Base-by-base conservation (phyloP, 2,797 vertebrate genomes). In the Cossypha heuglini region DNA sequence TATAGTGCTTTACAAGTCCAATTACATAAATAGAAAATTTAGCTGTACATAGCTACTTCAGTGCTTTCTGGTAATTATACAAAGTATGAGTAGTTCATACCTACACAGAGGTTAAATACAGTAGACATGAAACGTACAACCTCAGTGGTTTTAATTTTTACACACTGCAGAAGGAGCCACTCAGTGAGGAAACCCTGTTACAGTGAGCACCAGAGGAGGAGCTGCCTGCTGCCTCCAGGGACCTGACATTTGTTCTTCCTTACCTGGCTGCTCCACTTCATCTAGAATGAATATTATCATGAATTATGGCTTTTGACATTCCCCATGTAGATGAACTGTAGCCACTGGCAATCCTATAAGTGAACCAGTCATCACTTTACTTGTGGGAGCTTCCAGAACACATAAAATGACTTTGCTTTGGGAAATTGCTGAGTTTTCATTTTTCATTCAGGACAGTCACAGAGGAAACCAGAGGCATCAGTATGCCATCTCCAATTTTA, bases 231-330 rank as follows among this genome's bases (percentile, higher is more conserved):
- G 31, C 48, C 28, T 73, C 45, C 10, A 20, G 35, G 37, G 46
- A 14, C 37, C 59, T 71, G 64, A 61, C 20, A 26, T 92, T 90
- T 87, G 13, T 28, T 87, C 67, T 73, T 88, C 72, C 40, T 80
- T 77, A 49, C 24, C 62, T 78, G 51, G 6, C 42, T 74, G 21
- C n/a, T 74, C 81, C 24, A 61, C 25, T 63, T 80, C 33, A 59
- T 43, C 37, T 69, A 35, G 18, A 73, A 45, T 26, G 19, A 87
- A 63, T 52, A 49, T 61, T 67, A 11, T 66, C 9, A 13, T 49
- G 64, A 64, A 8, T 80, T 67, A 80, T 7, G 5, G 26, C 62
- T 6, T 21, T n/a, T n/a, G 33, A 46, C 31, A 52, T 82, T 86
- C 14, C 52, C 43, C 67, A 25, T 68, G 37, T 22, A 4, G 58